Conservation (phyloP, 2,113 vertebrate species). For the Paramormyrops kingsleyae region DNA sequence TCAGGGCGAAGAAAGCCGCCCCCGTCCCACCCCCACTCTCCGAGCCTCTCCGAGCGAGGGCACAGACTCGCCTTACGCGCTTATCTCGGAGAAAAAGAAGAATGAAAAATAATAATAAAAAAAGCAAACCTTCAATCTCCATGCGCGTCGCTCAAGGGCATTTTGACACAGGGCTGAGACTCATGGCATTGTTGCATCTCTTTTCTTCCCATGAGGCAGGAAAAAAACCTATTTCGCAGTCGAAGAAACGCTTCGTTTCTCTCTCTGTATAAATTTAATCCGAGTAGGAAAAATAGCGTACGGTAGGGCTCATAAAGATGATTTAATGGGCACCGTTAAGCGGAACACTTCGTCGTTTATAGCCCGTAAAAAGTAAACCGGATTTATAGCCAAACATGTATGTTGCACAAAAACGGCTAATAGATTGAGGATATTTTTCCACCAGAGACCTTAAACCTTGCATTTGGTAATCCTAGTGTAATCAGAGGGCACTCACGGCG, state of each 20-base stretch:
- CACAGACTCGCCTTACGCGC: not conserved
- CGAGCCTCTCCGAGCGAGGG: not conserved
- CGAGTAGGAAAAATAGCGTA: not conserved
- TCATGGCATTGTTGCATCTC: not conserved
- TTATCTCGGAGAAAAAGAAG: not conserved
- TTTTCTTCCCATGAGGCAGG: not conserved
- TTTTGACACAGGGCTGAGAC: not conserved
- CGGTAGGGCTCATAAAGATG: not conserved
- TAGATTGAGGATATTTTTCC: not conserved
- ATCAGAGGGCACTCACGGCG: not conserved
- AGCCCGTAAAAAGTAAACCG: not conserved
- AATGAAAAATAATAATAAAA: not conserved
- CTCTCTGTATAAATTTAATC: not conserved
- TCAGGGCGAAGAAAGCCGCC: not conserved
- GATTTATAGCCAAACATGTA: not conserved
- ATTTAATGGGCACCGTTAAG: not conserved
- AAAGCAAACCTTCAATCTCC: constrained; percentile 8
- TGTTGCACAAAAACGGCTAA: not conserved
- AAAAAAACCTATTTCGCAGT: not conserved
- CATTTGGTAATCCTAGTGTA: not conserved
- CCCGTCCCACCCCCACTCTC: not conserved
- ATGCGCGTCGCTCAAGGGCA: constrained; percentile 8
- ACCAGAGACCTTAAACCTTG: not conserved
- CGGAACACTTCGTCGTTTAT: not conserved
- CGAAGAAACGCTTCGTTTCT: not conserved